These are phyloP conservation scores for Hymenopus coronatus DNA, from an alignment of 2,888 invertebrate species.

Conservation along the genomic window DNA sequence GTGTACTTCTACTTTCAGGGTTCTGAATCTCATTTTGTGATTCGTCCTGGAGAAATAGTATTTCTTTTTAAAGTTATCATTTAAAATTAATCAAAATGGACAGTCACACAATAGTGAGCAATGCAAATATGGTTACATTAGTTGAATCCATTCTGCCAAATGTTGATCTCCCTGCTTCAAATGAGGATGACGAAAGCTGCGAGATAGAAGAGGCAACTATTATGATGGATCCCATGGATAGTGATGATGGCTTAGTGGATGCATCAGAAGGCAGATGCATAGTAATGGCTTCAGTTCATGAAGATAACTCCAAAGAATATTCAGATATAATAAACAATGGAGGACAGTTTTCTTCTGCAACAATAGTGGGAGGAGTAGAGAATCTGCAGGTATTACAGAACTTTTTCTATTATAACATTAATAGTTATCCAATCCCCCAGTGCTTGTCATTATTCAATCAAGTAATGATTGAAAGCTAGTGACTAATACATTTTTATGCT, in stretches of 20 bases:
- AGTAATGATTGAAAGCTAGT: no score
- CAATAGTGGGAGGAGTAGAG: background rate
- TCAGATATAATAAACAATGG: background rate
- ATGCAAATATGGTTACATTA: background rate
- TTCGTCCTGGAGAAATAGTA: background rate
- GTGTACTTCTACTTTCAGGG: no score
- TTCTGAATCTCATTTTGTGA: background rate
- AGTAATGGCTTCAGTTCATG: background rate
- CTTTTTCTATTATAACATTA: no score
- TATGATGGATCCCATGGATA: background rate
- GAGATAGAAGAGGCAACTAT: background rate
- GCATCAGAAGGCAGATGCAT: background rate
- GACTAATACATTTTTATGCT: no score
- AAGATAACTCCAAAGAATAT: background rate
- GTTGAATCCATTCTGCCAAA: background rate
- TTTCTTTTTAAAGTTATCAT: background rate
- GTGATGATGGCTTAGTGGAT: background rate
- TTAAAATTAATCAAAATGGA: background rate
- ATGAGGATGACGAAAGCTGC: background rate
- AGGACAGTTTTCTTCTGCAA: background rate
- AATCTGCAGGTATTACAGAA: background rate
- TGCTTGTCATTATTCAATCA: no score
- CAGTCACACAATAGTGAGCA: background rate
- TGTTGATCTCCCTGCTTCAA: background rate
- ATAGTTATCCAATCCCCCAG: no score